Base-by-base conservation (phyloP, 2,113 vertebrate species). In the Larimichthys polyactis region DNA sequence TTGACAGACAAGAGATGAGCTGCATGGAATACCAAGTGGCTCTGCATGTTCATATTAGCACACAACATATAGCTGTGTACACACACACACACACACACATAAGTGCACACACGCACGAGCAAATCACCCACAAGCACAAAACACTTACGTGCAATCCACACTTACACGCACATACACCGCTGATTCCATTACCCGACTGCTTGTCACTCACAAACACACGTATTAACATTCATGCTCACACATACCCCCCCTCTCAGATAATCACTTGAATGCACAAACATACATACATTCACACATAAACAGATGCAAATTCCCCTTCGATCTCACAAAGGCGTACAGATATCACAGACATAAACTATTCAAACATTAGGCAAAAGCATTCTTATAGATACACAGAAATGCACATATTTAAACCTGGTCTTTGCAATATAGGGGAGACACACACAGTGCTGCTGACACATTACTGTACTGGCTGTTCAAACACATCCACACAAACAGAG, bases 181-280 rank as follows among this genome's bases (percentile, higher is more conserved):
- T 81, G 79, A 79, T 75, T 86, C 88, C 85, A 79, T 86, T 89
- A 90, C 79, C 78, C 78, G 24, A 52, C 66, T 62, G 77, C 75
- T 71, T 87, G 88, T 91, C 91, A 84, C 79, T 91, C 92, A 91
- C 82, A 84, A 91, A 93, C 91, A 88, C 85, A 82, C 88, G 81
- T 29, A 91, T 90, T 89, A 92, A 91, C 90, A 93, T 93, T 93
- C 91, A 89, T 80, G 79, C 89, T 91, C 90, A 93, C 89, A 91
- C 84, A 82, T 32, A 81, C 78, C 78, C 83, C 63, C 82, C 75
- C 83, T 82, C 89, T 89, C 87, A 86, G 54, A 83, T 83, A 91
- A 92, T 90, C 85, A 86, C 87, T 88, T 73, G 78, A 90, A 90
- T 89, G 82, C 84, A 78, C 90, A 92, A 89, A 91, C 93, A 91